Evolutionary conservation across 2,888 invertebrate species (phyloP).

Genomic region (Drosophila multiciliata): DNA sequence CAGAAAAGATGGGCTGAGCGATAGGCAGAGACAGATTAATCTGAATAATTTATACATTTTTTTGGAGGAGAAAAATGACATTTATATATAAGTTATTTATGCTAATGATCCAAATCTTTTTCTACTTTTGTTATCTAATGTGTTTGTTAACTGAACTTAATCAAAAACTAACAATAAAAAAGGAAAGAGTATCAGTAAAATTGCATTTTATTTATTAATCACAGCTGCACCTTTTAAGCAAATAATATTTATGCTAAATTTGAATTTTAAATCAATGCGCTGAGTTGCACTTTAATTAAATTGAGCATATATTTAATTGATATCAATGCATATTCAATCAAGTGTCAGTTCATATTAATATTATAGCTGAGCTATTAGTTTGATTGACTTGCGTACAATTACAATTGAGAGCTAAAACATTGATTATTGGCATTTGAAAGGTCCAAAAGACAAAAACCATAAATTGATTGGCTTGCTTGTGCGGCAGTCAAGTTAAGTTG

Average conservation of each 20-base stretch:
- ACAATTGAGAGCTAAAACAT: constrained; percentile 10
- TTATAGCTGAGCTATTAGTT: constrained; percentile 2
- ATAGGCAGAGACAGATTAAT: neutral
- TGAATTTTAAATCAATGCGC: neutral
- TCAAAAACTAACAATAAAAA: neutral
- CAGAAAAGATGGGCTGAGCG: neutral
- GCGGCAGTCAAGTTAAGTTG: constrained; percentile 33
- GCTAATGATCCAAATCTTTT: neutral
- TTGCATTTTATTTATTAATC: neutral
- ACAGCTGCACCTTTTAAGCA: neutral
- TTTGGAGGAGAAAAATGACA: neutral
- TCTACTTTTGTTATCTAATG: neutral
- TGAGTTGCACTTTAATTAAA: constrained; percentile 7
- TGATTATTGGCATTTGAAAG: constrained; percentile 37
- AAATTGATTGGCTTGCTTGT: constrained; percentile 40
- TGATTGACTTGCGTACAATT: constrained; percentile 5
- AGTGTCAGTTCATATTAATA: neutral
- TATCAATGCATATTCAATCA: constrained; percentile 1
- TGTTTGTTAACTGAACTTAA: neutral
- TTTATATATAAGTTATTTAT: neutral
- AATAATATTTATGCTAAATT: neutral
- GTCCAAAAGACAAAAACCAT: constrained; percentile 20
- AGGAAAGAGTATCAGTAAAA: neutral
- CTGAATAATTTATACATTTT: neutral
- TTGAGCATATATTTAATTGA: neutral